phyloP scores from a whole-genome alignment of 2,113 vertebrate species.

The Channa argus region DNA sequence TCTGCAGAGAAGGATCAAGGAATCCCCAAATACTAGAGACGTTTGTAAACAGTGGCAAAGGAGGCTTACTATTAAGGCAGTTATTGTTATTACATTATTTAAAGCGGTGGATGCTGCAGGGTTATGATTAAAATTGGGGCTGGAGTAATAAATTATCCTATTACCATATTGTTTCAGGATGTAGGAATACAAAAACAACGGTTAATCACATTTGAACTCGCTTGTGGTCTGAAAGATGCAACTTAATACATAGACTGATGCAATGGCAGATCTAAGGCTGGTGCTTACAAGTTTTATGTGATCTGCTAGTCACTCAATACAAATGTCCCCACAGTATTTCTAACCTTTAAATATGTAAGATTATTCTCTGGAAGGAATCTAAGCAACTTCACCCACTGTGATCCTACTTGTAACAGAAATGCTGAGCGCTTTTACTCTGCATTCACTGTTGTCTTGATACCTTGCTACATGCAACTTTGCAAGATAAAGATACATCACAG shows the following conservation, averaged over 20 bases:
- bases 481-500: constrained; percentile 19
- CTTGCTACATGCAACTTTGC: not conserved
- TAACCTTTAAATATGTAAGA: no score
- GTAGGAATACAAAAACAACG: not conserved
- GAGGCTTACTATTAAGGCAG: not conserved
- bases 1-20: constrained; percentile 43
- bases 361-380: not conserved
- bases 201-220: not conserved
- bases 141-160: constrained; percentile 2
- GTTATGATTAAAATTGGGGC: constrained; percentile 12
- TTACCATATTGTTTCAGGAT: not conserved
- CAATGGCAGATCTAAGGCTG: not conserved
- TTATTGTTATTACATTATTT: constrained; percentile 1
- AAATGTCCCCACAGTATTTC: not conserved
- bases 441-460: not conserved
- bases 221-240: not conserved
- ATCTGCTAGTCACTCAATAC: not conserved
- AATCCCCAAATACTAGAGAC: constrained; percentile 18
- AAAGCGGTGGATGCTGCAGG: not conserved
- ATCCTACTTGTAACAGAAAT: not conserved
- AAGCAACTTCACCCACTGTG: not conserved
- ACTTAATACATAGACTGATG: not conserved
- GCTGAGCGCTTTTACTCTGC: not conserved
- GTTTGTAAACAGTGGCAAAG: constrained; percentile 27
- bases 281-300: not conserved